phyloP scores from a whole-genome alignment of 2,888 invertebrate genomes.

The Drosophila buzzatii region DNA sequence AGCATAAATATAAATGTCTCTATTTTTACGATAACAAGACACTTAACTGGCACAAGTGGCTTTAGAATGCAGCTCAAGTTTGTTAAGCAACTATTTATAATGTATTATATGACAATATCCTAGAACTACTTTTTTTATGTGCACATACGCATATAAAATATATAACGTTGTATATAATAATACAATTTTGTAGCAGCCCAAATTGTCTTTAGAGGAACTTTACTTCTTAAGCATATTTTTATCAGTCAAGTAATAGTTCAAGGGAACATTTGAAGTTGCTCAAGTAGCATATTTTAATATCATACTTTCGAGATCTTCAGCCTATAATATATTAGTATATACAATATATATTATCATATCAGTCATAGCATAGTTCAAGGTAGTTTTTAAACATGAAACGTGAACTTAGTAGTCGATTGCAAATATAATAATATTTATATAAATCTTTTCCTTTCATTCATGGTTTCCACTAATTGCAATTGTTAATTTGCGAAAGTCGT shows the following conservation, averaged over 20 bases:
- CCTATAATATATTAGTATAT: background rate
- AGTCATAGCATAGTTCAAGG: constrained; percentile 4
- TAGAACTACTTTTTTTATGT: background rate
- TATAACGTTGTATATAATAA: too few species aligned
- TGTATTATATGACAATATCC: background rate
- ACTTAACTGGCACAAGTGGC: background rate
- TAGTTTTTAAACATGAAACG: background rate
- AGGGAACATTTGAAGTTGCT: background rate
- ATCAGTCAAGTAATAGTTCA: background rate
- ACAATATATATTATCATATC: background rate
- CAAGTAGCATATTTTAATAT: background rate
- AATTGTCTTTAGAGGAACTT: background rate
- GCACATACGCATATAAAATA: background rate
- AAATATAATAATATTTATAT: background rate
- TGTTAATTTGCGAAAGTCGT: background rate
- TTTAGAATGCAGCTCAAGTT: background rate
- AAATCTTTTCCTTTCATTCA: background rate
- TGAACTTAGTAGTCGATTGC: background rate
- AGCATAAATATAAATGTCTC: constrained; percentile 9
- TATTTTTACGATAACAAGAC: background rate
- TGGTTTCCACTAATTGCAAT: too few species aligned
- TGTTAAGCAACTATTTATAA: background rate
- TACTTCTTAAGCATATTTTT: background rate
- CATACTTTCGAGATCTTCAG: background rate
- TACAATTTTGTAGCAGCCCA: too few species aligned